Evolutionary conservation across 2,797 vertebrate species (phyloP), one percentile per base, ranked within the genome.

Genomic region (Loriculus beryllinus): DNA sequence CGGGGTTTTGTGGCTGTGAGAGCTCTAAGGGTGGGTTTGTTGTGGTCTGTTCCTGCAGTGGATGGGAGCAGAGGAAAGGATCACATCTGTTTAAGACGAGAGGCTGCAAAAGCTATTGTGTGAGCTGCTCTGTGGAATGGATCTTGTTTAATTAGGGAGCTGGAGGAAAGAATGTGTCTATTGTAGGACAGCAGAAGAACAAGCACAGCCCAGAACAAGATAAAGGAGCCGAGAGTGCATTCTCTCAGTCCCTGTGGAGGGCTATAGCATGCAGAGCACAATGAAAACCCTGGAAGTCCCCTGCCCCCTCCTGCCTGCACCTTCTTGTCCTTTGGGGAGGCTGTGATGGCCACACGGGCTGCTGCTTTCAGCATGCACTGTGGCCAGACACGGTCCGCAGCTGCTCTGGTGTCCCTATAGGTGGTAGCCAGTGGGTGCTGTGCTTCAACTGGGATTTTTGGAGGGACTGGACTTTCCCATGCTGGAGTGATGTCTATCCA

Each of bases 391-490:
- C 7, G 2, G 5, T 48, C 40, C 37, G 37, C 3, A 8, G 37
- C 47, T 33, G 39, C 74, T 39, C 15, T 3, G 1, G 7, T 26
- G 29, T 42, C 63, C 31, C 49, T 57, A 15, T 4, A 3, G 22
- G 6, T 0, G 0, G 4, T 4, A 23, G 42, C 1, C 3, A 2
- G 56, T 35, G 45, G 26, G 26, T 51, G 48, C 21, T 65, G 29
- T 45, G 45, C n/a, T 70, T 75, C 74, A 29, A 0, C 40, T 51
- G 54, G 33, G 25, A 25, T 43, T 88, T 86, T 63, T 37, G 48
- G 28, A 42, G 40, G 18, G 47, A n/a, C 5, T 3, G 3, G 31
- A 6, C 26, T 68, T 81, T n/a, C n/a, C 29, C 49, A 6, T 31
- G 14, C 49, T 79, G 18, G 10, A 54, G 10, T 25, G 7, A 70